Conservation (phyloP, 2,888 invertebrate genomes). For the Hipparchia sbordonii region DNA sequence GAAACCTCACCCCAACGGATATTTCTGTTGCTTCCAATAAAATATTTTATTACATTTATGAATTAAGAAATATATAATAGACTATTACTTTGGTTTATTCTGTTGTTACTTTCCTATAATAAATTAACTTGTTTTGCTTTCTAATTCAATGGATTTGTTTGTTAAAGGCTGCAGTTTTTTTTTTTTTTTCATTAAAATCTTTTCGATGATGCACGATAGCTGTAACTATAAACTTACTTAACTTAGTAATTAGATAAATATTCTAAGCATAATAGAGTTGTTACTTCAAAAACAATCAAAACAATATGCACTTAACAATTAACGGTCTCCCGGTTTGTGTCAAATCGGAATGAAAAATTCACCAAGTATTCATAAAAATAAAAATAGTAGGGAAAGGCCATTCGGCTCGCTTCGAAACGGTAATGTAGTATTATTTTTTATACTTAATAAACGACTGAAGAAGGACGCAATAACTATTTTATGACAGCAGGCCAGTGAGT, state of each 20-base stretch:
- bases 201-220: not conserved
- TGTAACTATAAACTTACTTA: too few relatives aligned
- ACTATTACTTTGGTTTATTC: too few relatives aligned
- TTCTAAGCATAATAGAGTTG: not conserved
- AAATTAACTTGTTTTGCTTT: too few relatives aligned
- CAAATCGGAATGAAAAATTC: not conserved
- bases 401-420: not conserved
- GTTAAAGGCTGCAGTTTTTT: too few relatives aligned
- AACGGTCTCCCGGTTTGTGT: not conserved
- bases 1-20: too few relatives aligned
- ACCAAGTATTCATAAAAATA: slow-evolving; percentile 6
- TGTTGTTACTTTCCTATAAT: too few relatives aligned
- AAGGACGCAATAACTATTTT: slow-evolving; percentile 15
- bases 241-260: too few relatives aligned
- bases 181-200: too few relatives aligned
- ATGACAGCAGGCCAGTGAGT: slow-evolving; percentile 1
- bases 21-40: too few relatives aligned
- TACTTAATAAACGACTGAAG: not conserved
- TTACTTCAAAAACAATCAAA: not conserved
- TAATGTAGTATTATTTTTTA: not conserved
- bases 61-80: too few relatives aligned
- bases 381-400: not conserved
- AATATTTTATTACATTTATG: too few relatives aligned
- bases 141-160: too few relatives aligned
- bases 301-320: not conserved